A percentile compares a stretch with the other conserved stretches of the same genome.
phyloP scores from a whole-genome alignment of 2,888 invertebrate species.

The Philonicus albiceps region DNA sequence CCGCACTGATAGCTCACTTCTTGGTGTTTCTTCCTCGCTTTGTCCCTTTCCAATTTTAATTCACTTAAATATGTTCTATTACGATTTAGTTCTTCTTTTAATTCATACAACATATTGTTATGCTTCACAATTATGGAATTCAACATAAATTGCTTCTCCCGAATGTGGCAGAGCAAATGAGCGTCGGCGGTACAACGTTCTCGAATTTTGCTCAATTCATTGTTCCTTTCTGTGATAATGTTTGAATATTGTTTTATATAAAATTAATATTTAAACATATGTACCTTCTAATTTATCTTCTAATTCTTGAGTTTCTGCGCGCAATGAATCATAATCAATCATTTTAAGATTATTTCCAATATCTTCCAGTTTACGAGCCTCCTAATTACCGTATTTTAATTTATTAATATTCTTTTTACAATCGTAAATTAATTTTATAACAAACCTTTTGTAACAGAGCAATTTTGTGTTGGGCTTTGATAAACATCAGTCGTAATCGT shows the following conservation, averaged over 20 bases:
- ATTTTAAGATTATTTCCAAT: slow-evolving; percentile 55
- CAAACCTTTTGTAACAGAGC: not conserved
- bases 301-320: slow-evolving; percentile 55
- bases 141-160: slow-evolving; percentile 54
- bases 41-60: slow-evolving; percentile 52
- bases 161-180: slow-evolving; percentile 56
- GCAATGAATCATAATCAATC: slow-evolving; percentile 54
- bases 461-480: slow-evolving; percentile 53
- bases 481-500: slow-evolving; percentile 52
- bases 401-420: not conserved
- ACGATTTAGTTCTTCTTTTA: not conserved
- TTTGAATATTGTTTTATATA: not conserved
- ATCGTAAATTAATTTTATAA: not conserved
- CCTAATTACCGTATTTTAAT: slow-evolving; percentile 49
- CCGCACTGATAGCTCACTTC: slow-evolving; percentile 55
- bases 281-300: slow-evolving; percentile 59
- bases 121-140: slow-evolving; percentile 46
- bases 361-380: slow-evolving; percentile 54
- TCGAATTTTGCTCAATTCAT: slow-evolving; percentile 54
- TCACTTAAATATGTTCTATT: slow-evolving; percentile 51
- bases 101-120: slow-evolving; percentile 35
- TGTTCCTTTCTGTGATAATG: slow-evolving; percentile 53
- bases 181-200: slow-evolving; percentile 53
- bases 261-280: not conserved
- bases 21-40: slow-evolving; percentile 50